Evolutionary conservation across 2,888 invertebrate species (phyloP).

Genomic region (Nudaria mundana): DNA sequence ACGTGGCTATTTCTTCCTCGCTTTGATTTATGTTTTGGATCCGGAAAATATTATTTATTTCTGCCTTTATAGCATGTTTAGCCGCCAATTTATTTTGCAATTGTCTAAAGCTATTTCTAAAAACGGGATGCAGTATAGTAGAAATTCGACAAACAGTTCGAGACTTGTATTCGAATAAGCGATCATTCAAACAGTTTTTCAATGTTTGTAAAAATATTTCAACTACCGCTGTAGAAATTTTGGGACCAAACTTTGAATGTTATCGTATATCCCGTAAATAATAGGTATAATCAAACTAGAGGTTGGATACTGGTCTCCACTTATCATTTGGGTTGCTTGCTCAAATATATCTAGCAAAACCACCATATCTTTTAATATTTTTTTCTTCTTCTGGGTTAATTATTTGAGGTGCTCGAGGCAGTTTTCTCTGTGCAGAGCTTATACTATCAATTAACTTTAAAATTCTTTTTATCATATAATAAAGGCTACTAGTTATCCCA

Average conservation of each 20-base stretch:
- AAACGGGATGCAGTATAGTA: constrained; percentile 7
- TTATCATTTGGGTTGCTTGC: constrained; percentile 9
- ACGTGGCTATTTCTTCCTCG: background rate
- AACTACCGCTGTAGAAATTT: constrained; percentile 3
- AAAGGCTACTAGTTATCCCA: too few species aligned
- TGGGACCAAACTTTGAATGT: background rate
- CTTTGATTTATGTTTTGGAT: background rate
- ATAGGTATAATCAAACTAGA: constrained; percentile 4
- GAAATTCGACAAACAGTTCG: constrained; percentile 6
- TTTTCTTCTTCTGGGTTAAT: constrained; percentile 6
- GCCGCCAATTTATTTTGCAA: constrained; percentile 8
- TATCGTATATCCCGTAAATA: background rate
- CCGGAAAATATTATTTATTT: constrained; percentile 3
- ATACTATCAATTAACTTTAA: constrained; percentile 8
- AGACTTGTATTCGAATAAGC: constrained; percentile 6
- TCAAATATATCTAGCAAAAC: constrained; percentile 7
- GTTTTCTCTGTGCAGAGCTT: constrained; percentile 5
- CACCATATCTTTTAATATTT: constrained; percentile 4
- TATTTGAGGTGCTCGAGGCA: constrained; percentile 1
- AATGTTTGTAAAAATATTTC: constrained; percentile 4
- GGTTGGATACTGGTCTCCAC: constrained; percentile 4
- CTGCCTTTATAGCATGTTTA: constrained; percentile 5
- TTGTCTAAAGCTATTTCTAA: constrained; percentile 8
- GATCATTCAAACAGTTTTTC: constrained; percentile 2
- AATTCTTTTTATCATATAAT: constrained; percentile 8